These are phyloP conservation scores for Nettapus auritus DNA, from an alignment of 2,113 vertebrate genomes.

Conservation along the genomic window DNA sequence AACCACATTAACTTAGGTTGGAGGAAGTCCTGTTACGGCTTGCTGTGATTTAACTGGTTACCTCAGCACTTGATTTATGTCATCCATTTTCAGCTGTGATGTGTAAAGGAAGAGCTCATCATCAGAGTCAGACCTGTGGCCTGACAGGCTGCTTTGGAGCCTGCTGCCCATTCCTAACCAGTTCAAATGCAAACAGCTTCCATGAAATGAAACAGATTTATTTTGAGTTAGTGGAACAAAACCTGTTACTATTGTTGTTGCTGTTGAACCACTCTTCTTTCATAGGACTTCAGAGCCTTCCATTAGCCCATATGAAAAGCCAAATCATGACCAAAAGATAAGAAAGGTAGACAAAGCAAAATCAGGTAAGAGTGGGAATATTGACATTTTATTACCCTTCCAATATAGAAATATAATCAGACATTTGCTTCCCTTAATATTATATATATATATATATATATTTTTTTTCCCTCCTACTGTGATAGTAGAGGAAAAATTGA, in stretches of 20 bases:
- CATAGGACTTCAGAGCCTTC: background rate
- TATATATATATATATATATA: no score
- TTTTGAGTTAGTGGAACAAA: constrained; percentile 18
- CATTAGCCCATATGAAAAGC: background rate
- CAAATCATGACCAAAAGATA: background rate
- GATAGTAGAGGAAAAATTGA: background rate
- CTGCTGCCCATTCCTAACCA: background rate
- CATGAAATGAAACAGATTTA: background rate
- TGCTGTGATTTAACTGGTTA: background rate
- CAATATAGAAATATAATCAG: background rate
- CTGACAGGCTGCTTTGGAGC: background rate
- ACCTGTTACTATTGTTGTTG: background rate
- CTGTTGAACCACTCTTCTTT: background rate
- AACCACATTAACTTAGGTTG: background rate
- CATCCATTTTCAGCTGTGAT: background rate
- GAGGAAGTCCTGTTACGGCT: background rate
- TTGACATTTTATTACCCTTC: background rate
- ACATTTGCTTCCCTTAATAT: background rate
- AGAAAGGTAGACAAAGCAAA: background rate
- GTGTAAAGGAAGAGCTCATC: background rate
- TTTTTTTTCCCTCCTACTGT: background rate
- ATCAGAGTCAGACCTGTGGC: background rate
- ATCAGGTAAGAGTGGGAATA: background rate
- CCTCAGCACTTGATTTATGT: background rate
- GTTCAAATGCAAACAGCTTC: background rate